Base-by-base conservation (phyloP, 2,888 invertebrate species). In the Drosophila subquinaria region DNA sequence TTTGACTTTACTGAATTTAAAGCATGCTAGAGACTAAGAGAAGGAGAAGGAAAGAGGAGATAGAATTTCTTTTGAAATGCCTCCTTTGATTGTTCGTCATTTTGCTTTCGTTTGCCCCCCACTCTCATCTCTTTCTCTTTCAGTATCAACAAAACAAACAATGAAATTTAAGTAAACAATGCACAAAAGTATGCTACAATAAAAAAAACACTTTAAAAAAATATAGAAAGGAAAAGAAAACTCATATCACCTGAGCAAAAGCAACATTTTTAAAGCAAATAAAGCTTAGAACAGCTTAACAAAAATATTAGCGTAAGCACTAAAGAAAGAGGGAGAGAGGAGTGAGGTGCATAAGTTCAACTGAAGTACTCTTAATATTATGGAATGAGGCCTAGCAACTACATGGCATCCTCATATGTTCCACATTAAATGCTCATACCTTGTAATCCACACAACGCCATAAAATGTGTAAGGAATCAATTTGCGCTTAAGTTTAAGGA, bases 141-240 rank as follows among this genome's bases (percentile, higher is more conserved):
- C 68, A 68, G 63, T 69, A 79, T 53, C 36, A 69, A 60, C 45
- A 73, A 64, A 63, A 73, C 72, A 73, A 82, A 86, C 74, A 82
- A 81, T 69, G 66, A 67, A 78, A 70, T 81, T 66, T 75, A 59
- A 53, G 76, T 71, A 84, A 76, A 76, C 85, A 81, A 81, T 81
- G 65, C 61, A 61, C 60, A 55, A 73, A 82, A 59, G 80, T 71
- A 81, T 82, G 76, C 66, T 66, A 47, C 48, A 63, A 64, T 42
- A 55, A 73, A 69, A 61, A 45, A 17, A n/a, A 52, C 5, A 27
- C 27, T 5, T 5, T 11, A 11, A 47, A 47, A 47, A 47, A 57
- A 45, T 33, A 43, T 9, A 33, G 17, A 56, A 23, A 48, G 13
- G 11, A 35, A 51, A 27, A 56, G 70, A 35, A 4, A 8, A 13